A percentile compares a stretch with the other conserved stretches of the same genome.
Evolutionary conservation across 1,140 invertebrate species (phyloP).

Genomic region (Aleiodes sp.): DNA sequence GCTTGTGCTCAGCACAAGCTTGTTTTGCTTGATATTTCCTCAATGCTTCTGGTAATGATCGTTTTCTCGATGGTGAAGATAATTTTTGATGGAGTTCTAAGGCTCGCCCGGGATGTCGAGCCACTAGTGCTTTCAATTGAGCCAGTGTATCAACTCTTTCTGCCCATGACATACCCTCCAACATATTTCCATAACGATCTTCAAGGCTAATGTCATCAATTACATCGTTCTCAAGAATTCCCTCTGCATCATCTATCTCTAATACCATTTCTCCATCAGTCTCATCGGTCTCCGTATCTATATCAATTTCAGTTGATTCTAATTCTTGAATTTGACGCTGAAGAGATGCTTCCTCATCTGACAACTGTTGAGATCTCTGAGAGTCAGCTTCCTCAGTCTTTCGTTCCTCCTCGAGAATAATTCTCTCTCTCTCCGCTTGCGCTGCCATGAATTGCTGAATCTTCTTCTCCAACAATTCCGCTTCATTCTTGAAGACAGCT

Average conservation of each 20-base stretch:
- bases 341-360: slow-evolving; percentile 82
- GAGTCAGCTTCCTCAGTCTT: slow-evolving; percentile 67
- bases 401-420: slow-evolving; percentile 57
- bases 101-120: slow-evolving; percentile 87
- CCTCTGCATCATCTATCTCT: slow-evolving; percentile 67
- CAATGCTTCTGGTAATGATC: slow-evolving; percentile 82
- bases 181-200: slow-evolving; percentile 73
- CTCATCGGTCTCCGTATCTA: slow-evolving; percentile 84
- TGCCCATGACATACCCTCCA: slow-evolving; percentile 81
- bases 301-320: slow-evolving; percentile 82
- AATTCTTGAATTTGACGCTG: slow-evolving; percentile 82
- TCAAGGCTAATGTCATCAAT: slow-evolving; percentile 59
- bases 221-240: slow-evolving; percentile 40
- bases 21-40: slow-evolving; percentile 88
- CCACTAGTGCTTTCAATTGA: slow-evolving; percentile 79
- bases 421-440: slow-evolving; percentile 53
- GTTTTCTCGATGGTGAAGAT: slow-evolving; percentile 87
- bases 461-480: slow-evolving; percentile 65
- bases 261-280: slow-evolving; percentile 76
- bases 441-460: slow-evolving; percentile 65
- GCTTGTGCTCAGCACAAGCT: slow-evolving; percentile 80
- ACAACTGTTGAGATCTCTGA: slow-evolving; percentile 69
- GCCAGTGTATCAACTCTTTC: slow-evolving; percentile 81
- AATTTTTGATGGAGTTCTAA: slow-evolving; percentile 93
- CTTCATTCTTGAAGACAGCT: slow-evolving; percentile 65